These are phyloP conservation scores for Sorex fumeus DNA, from an alignment of 2,113 vertebrate species.

Conservation along the genomic window DNA sequence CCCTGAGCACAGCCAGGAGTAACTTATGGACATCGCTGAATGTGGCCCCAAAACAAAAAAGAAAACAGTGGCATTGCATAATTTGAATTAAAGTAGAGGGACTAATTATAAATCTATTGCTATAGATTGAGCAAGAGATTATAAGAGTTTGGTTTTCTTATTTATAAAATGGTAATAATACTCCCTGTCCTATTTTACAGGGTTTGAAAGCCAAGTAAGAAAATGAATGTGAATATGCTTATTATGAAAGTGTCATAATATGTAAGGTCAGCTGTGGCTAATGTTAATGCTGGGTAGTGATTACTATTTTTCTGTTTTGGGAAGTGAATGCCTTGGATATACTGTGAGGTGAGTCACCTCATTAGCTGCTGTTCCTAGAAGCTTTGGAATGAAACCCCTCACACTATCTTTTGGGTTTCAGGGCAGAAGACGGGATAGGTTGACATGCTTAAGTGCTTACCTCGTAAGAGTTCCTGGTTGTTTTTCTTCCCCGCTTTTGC, in stretches of 20 bases:
- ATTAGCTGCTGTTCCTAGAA: neutral
- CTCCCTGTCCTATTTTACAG: neutral
- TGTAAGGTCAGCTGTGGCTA: slow-evolving; percentile 41
- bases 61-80: neutral
- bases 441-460: slow-evolving; percentile 22
- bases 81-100: slow-evolving; percentile 13
- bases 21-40: too few relatives aligned
- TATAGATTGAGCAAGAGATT: neutral
- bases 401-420: neutral
- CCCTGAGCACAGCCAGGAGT: too few relatives aligned
- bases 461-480: neutral
- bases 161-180: slow-evolving; percentile 20
- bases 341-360: neutral
- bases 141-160: slow-evolving; percentile 40
- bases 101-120: slow-evolving; percentile 2
- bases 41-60: too few relatives aligned
- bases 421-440: neutral
- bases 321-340: slow-evolving; percentile 49
- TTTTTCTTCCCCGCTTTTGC: neutral
- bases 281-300: slow-evolving; percentile 61
- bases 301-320: slow-evolving; percentile 46
- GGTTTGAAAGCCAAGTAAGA: slow-evolving; percentile 53
- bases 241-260: slow-evolving; percentile 20
- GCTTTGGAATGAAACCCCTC: slow-evolving; percentile 49
- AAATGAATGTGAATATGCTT: slow-evolving; percentile 6